These are phyloP conservation scores for Dicentrarchus labrax DNA, from an alignment of 2,113 vertebrate genomes.

Conservation along the genomic window DNA sequence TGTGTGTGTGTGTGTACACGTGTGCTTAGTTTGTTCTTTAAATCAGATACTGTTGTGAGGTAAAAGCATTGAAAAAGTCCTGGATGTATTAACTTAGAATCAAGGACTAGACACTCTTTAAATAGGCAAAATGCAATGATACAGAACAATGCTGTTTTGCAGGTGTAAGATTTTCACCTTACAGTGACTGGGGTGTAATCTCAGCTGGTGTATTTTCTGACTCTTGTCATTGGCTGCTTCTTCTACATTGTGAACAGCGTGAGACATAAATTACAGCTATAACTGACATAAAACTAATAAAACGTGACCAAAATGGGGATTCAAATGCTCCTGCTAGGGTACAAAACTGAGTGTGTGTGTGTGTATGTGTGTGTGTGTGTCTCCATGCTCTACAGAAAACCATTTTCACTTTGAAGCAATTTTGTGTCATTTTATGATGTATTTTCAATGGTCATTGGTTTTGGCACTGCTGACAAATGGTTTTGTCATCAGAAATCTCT, in stretches of 20 bases:
- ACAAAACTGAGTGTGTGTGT: background rate
- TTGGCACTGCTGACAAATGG: constrained; percentile 55
- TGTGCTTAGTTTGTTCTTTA: background rate
- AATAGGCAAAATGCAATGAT: background rate
- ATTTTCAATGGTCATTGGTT: constrained; percentile 54
- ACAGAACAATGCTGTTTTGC: background rate
- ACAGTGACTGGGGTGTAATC: background rate
- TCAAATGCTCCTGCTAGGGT: constrained; percentile 13
- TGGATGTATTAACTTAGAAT: background rate
- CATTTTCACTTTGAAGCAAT: constrained; percentile 51
- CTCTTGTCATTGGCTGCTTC: constrained; percentile 1
- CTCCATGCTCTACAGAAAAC: constrained; percentile 16
- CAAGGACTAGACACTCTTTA: background rate
- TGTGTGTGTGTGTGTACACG: background rate
- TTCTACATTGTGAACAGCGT: background rate
- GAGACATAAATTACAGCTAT: constrained; percentile 4
- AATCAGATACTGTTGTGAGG: background rate
- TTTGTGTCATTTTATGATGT: constrained; percentile 57
- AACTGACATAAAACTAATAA: constrained; percentile 17
- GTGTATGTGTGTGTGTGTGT: constrained; percentile 22
- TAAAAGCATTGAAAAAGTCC: background rate
- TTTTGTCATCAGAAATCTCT: constrained; percentile 50
- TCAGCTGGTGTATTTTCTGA: background rate
- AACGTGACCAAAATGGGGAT: constrained; percentile 23
- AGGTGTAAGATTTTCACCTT: background rate